Base-by-base conservation (phyloP, 1,140 invertebrate species). In the Drosophila nigromelanica region DNA sequence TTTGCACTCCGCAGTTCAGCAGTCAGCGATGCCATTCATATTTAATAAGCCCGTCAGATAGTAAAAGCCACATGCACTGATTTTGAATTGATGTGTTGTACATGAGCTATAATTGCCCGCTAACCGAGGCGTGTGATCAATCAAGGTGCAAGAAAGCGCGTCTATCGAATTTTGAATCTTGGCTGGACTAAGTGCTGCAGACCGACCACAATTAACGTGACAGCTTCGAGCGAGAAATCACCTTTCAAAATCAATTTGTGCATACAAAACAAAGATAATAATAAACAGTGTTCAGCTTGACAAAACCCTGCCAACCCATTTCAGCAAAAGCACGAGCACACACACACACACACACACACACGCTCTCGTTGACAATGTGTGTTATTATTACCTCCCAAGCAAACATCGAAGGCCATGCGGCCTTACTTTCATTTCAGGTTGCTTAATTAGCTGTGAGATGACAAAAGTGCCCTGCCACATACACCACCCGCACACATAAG, bases 361-460 rank as follows among this genome's bases (percentile, higher is more conserved):
- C 18, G 63, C 5, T 33, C 4, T 5, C 18, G 63, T 56, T 43
- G 15, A 4, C n/a, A 14, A 18, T 68, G 43, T 51, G 30, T 37
- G 39, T 42, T 70, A 48, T 62, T 37, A 52, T 27, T 11, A 21
- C n/a, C 18, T 50, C 64, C 39, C 37, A 18, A 56, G 42, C 55
- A 37, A 64, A 45, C 73, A 60, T 61, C 39, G 45, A 69, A 47
- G 55, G 33, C 40, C 59, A 50, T 70, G 42, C n/a, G 30, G 43
- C 37, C 42, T 66, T 64, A 72, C 76, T 68, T 87, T 68, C 54
- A 50, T 64, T 79, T 89, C 61, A 70, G 76, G 48, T 66, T 62
- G 66, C 69, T 89, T 89, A 87, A 87, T 87, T 87, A 79, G 76
- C 68, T 66, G 72, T 60, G 58, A 76, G 77, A 73, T 66, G 78